phyloP scores from a whole-genome alignment of 2,888 invertebrate species.

The Alentia gelatinosa region DNA sequence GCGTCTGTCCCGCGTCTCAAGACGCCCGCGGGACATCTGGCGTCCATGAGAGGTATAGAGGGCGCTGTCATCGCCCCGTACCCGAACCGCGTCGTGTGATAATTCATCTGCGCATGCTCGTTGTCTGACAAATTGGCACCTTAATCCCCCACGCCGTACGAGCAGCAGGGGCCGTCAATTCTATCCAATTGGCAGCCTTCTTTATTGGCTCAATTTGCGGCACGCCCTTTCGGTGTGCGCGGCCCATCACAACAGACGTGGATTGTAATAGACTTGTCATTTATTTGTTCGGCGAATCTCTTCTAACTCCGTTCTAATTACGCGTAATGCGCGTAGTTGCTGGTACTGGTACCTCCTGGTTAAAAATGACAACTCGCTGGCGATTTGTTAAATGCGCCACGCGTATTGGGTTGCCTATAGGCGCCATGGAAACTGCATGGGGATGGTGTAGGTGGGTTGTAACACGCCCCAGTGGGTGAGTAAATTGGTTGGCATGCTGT shows the following conservation, averaged over 20 bases:
- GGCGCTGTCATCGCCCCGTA: not conserved
- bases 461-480: no score
- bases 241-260: not conserved
- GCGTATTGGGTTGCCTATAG: no score
- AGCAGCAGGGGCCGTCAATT: not conserved
- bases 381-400: no score
- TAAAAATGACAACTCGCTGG: no score
- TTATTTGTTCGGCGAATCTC: not conserved
- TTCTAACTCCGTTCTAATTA: not conserved
- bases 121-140: constrained; percentile 22
- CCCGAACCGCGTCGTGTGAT: not conserved
- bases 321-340: not conserved
- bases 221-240: not conserved
- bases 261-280: not conserved
- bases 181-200: not conserved
- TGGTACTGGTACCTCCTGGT: not conserved
- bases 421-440: no score
- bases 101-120: not conserved
- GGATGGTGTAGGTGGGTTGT: no score
- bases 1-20: not conserved
- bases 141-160: not conserved
- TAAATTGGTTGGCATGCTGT: no score
- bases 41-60: not conserved
- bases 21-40: not conserved
- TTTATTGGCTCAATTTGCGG: not conserved